phyloP scores from a whole-genome alignment of 2,797 vertebrate species.

The Philypnodon macrostomus region DNA sequence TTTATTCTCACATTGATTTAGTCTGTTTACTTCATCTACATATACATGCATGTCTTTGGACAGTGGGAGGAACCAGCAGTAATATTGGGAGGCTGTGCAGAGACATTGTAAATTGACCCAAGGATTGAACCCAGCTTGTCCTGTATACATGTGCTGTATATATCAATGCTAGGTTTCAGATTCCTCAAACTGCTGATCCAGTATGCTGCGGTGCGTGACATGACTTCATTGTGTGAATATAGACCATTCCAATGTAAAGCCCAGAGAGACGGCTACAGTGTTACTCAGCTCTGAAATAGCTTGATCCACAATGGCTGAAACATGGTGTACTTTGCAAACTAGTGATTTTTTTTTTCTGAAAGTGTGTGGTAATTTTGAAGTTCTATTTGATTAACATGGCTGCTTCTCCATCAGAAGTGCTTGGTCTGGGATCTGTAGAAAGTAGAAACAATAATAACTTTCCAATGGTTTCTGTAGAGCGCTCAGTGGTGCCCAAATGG shows the following conservation, averaged over 20 bases:
- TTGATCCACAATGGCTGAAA: neutral
- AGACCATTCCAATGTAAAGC: slow-evolving; percentile 2
- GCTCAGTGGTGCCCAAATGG: no score
- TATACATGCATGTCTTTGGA: slow-evolving; percentile 7
- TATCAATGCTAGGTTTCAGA: slow-evolving; percentile 10
- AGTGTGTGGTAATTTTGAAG: no score
- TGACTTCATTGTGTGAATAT: slow-evolving; percentile 25
- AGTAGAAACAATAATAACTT: no score
- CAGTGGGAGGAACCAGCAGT: slow-evolving; percentile 18
- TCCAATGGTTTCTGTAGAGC: no score
- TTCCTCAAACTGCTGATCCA: slow-evolving; percentile 20
- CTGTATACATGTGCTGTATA: slow-evolving; percentile 2
- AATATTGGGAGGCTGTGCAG: no score
- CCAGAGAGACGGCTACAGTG: neutral
- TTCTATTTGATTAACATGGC: no score
- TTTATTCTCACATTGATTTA: no score
- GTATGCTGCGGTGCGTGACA: slow-evolving; percentile 16
- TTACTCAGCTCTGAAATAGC: neutral
- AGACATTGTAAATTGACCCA: neutral
- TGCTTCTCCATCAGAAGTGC: no score
- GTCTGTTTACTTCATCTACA: no score
- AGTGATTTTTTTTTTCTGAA: no score
- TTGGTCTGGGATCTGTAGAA: no score
- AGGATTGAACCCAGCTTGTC: neutral
- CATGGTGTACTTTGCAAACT: no score